Evolutionary conservation across 2,113 vertebrate species (phyloP).

Genomic region (Percina caprodes): DNA sequence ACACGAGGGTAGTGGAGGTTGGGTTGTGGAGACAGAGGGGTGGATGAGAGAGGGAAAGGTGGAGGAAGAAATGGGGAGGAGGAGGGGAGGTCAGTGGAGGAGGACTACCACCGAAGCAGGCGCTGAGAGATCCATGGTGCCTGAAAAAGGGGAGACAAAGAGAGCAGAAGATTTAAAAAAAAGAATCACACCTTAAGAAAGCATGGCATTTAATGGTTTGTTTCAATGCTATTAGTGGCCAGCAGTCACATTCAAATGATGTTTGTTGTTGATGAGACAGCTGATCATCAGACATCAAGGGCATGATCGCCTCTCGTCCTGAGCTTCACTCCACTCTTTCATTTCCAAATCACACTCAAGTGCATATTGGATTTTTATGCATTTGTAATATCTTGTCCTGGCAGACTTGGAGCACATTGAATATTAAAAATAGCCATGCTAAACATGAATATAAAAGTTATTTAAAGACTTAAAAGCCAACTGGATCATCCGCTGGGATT

Average conservation of each 20-base stretch:
- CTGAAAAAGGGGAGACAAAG: conserved; percentile 51
- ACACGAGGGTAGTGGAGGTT: conserved; percentile 11
- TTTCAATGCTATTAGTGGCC: conserved; percentile 16
- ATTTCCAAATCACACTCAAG: conserved; percentile 14
- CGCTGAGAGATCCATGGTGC: conserved; percentile 78
- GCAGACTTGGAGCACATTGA: conserved; percentile 32
- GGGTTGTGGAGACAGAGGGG: conserved; percentile 16
- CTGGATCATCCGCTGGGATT: conserved; percentile 46
- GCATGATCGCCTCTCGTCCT: not conserved
- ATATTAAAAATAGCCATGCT: conserved; percentile 67
- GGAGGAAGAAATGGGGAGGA: conserved; percentile 34
- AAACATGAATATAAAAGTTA: conserved; percentile 63
- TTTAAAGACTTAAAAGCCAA: conserved; percentile 66
- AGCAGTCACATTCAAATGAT: conserved; percentile 14
- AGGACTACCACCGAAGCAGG: conserved; percentile 51
- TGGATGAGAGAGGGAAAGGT: conserved; percentile 18
- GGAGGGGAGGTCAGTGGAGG: conserved; percentile 63
- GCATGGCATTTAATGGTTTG: not conserved
- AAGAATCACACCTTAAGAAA: not conserved
- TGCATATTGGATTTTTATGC: conserved; percentile 43
- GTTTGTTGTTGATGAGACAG: not conserved
- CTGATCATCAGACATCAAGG: conserved; percentile 29
- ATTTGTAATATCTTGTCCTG: conserved; percentile 55
- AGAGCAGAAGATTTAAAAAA: not conserved
- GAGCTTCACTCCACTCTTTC: conserved; percentile 9